These are phyloP conservation scores for Dissostichus mawsoni DNA, from an alignment of 2,113 vertebrate genomes.

Conservation along the genomic window DNA sequence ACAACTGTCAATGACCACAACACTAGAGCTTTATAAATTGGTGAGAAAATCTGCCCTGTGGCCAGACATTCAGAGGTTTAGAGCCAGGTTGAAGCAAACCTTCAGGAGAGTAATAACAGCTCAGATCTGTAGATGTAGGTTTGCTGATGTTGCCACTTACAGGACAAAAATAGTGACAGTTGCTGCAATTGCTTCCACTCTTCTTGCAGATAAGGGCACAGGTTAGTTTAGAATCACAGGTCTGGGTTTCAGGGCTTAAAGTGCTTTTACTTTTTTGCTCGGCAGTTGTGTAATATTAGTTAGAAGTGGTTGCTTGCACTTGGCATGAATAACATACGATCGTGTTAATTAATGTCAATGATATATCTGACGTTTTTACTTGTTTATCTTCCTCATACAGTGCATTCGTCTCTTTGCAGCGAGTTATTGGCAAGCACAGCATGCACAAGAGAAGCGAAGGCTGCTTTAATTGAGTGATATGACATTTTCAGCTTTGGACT, in stretches of 20 bases:
- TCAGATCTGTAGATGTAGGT: neutral
- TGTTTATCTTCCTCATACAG: conserved; percentile 10
- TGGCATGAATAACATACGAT: neutral
- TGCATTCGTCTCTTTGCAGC: neutral
- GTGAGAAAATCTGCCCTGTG: neutral
- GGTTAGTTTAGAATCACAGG: conserved; percentile 12
- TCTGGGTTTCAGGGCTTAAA: neutral
- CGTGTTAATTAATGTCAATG: neutral
- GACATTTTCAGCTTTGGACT: conserved; percentile 31
- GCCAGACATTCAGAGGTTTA: neutral
- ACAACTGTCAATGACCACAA: neutral
- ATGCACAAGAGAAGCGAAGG: conserved; percentile 1
- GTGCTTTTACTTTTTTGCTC: conserved; percentile 1
- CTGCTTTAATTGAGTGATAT: conserved; percentile 27
- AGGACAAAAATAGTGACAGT: conserved; percentile 19
- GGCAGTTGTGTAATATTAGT: neutral
- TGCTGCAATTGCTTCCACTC: conserved; percentile 36
- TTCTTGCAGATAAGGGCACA: conserved; percentile 16
- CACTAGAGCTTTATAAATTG: neutral
- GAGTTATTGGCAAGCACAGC: conserved; percentile 1
- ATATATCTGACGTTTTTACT: neutral
- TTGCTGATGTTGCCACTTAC: conserved; percentile 11
- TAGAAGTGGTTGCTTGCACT: neutral
- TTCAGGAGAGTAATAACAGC: conserved; percentile 5
- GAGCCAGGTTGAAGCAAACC: neutral